phyloP scores from a whole-genome alignment of 2,113 vertebrate species.

The Mastomys coucha region DNA sequence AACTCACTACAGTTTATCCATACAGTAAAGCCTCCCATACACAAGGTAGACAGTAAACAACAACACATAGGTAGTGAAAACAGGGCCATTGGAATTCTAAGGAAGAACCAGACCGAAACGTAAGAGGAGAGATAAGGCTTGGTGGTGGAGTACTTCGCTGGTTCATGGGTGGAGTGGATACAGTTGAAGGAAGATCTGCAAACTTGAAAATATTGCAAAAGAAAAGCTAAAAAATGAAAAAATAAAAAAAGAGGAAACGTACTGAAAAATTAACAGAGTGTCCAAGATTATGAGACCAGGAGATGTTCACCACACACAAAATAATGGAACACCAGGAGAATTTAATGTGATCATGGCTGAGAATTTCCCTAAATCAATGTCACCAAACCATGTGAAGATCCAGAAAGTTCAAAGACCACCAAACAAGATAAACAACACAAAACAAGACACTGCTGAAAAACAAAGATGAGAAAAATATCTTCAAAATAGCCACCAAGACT shows the following conservation, averaged over 20 bases:
- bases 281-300: not conserved
- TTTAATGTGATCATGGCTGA: not conserved
- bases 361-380: not conserved
- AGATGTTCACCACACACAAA: not conserved
- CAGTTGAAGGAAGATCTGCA: not conserved
- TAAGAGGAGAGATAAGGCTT: not conserved
- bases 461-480: not conserved
- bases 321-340: not conserved
- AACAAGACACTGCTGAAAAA: not conserved
- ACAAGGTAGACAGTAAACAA: no score
- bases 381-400: not conserved
- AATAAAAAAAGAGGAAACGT: not conserved
- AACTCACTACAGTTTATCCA: not conserved
- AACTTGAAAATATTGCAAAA: not conserved
- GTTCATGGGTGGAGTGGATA: not conserved
- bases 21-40: not conserved
- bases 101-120: no score
- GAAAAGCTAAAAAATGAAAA: not conserved
- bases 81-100: not conserved
- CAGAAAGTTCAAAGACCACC: not conserved
- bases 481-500: no score
- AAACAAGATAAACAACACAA: not conserved
- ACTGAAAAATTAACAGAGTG: not conserved
- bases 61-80: not conserved
- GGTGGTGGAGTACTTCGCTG: not conserved